These are phyloP conservation scores for Albula goreensis DNA, from an alignment of 2,113 vertebrate species.

Conservation along the genomic window DNA sequence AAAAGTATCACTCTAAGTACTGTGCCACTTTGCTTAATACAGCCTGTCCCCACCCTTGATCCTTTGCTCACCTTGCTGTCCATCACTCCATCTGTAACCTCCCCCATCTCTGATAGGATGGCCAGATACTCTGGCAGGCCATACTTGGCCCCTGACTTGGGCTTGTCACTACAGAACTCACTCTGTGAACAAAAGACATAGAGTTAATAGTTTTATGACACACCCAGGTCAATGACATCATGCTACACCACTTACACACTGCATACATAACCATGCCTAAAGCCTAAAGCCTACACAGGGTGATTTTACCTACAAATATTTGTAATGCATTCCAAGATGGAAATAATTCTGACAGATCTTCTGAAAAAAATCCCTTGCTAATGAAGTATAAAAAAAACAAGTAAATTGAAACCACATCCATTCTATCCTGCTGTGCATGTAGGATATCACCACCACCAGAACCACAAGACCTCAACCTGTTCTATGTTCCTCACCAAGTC, in stretches of 20 bases:
- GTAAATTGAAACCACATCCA: neutral
- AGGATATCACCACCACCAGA: too few relatives aligned
- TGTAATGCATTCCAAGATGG: neutral
- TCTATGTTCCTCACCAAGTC: slow-evolving; percentile 74
- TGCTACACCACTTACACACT: too few relatives aligned
- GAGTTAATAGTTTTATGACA: neutral
- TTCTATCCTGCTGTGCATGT: neutral
- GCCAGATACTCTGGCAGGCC: slow-evolving; percentile 88
- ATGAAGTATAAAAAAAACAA: neutral
- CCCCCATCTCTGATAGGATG: slow-evolving; percentile 95
- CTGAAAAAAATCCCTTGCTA: neutral
- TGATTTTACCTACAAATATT: too few relatives aligned
- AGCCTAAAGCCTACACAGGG: neutral
- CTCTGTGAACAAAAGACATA: slow-evolving; percentile 69
- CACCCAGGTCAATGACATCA: neutral
- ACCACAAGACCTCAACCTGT: neutral
- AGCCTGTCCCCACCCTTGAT: neutral
- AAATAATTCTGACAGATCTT: neutral
- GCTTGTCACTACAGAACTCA: slow-evolving; percentile 97
- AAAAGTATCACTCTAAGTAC: neutral
- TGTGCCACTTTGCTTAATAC: neutral
- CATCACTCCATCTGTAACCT: slow-evolving; percentile 97
- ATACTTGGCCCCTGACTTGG: slow-evolving; percentile 92
- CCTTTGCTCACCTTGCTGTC: slow-evolving; percentile 83
- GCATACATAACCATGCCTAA: neutral